Percentiles rank a stretch among this genome's conserved stretches.
Evolutionary conservation across 2,797 vertebrate species (phyloP).

Genomic region (Gastrophryne carolinensis): DNA sequence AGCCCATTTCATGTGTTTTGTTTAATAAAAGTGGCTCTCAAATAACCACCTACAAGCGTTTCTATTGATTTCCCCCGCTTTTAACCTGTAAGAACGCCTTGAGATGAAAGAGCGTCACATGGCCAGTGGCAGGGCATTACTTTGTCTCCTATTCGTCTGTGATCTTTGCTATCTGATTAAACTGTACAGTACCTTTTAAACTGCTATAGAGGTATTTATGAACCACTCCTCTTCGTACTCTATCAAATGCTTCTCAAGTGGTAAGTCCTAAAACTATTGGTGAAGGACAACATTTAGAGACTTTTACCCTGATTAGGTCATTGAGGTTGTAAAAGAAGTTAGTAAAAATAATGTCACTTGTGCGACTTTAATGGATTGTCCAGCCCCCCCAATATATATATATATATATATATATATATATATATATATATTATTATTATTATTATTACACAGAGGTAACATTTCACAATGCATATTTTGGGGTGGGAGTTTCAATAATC

Average conservation of each 20-base stretch:
- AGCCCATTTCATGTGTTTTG: conserved; percentile 31
- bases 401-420: too few relatives aligned
- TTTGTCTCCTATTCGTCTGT: conserved; percentile 35
- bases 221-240: neutral
- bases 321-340: neutral
- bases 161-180: conserved; percentile 29
- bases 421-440: too few relatives aligned
- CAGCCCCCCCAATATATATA: too few relatives aligned
- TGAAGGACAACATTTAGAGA: neutral
- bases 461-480: too few relatives aligned
- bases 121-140: conserved; percentile 18
- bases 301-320: conserved; percentile 4
- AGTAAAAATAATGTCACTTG: too few relatives aligned
- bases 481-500: too few relatives aligned
- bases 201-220: neutral
- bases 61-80: conserved; percentile 39
- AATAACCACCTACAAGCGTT: conserved; percentile 39
- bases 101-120: conserved; percentile 27
- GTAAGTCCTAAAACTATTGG: neutral
- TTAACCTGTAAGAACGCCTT: conserved; percentile 30
- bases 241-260: neutral
- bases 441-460: too few relatives aligned
- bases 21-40: conserved; percentile 35
- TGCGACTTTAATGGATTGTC: too few relatives aligned
- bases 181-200: conserved; percentile 10